A percentile compares a stretch with the other conserved stretches of the same genome.
phyloP scores from a whole-genome alignment of 2,797 vertebrate species.

The Notolepis coatsorum region DNA sequence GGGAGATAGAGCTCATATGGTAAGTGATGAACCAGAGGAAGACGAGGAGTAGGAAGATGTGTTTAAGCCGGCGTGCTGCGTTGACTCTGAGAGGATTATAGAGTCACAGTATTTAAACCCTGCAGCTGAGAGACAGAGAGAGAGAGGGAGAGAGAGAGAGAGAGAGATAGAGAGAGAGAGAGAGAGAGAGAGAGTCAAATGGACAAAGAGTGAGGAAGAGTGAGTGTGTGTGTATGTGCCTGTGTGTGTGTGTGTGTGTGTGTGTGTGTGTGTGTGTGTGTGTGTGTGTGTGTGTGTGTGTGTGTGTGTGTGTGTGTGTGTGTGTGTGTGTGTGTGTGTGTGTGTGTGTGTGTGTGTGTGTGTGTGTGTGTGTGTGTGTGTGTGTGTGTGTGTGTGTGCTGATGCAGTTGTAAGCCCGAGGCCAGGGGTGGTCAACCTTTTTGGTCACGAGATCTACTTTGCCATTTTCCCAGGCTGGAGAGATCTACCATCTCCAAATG shows the following conservation, averaged over 20 bases:
- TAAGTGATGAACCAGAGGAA: too few relatives aligned
- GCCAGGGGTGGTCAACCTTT: too few relatives aligned
- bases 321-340: background rate
- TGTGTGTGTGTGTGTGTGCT: background rate
- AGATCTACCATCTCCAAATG: too few relatives aligned
- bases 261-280: conserved; percentile 31
- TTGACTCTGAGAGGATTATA: too few relatives aligned
- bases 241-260: background rate
- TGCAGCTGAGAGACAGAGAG: background rate
- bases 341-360: conserved; percentile 5
- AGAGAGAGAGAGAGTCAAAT: background rate
- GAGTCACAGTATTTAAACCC: too few relatives aligned
- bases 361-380: background rate
- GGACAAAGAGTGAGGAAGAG: background rate
- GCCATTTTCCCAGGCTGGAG: too few relatives aligned
- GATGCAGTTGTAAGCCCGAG: too few relatives aligned
- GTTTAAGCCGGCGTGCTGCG: too few relatives aligned
- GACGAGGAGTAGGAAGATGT: too few relatives aligned
- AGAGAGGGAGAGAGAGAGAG: background rate
- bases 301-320: background rate
- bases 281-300: background rate
- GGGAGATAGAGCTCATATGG: too few relatives aligned
- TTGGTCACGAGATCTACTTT: too few relatives aligned
- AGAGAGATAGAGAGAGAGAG: background rate
- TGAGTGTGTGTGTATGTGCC: conserved; percentile 1